Evolutionary conservation across 2,113 vertebrate species (phyloP), one percentile per base, ranked within the genome.

Genomic region (Microtus montanus): DNA sequence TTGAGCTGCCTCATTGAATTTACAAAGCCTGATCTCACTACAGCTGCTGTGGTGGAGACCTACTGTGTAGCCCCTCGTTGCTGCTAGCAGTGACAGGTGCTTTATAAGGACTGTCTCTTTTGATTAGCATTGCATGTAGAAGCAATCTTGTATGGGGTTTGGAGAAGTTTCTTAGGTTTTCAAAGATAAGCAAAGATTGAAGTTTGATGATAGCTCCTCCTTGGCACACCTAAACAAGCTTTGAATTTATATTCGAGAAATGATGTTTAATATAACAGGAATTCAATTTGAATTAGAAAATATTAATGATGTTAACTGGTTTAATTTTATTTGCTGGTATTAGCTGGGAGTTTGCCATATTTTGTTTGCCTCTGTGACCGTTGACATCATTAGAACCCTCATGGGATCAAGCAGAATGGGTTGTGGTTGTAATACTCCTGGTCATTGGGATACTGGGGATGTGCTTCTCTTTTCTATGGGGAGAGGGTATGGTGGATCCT

Each of bases 21-120:
- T 95, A 28, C 44, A 33, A 92, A 94, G 64, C 14, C 68, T 75
- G 19, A 30, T 73, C 13, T 95, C 90, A 58, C 52, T 87, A 35
- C 47, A 44, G 82, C 63, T 94, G 61, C 61, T 75, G 15, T 79
- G 82, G 73, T 92, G 75, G 96, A 97, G 96, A 96, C 94, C 96
- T 93, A 93, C 92, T 91, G 17, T 90, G 88, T 63, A 90, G 24
- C 26, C 30, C 28, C 20, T 89, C 44, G 63, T 6, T 79, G 88
- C 78, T 95, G 89, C 96, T 44, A 71, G 73, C 78, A 86, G 54
- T 94, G 93, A 77, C 92, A 92, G 71, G 93, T 84, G 52, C 35
- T 93, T 10, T 93, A 61, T n/a, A 86, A 58, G 44, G 58, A 44
- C 68, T 94, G 87, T 92, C 91, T 95, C 75, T 96, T 96, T 94